phyloP scores from a whole-genome alignment of 2,888 invertebrate genomes.

The Standfussiana lucernea region DNA sequence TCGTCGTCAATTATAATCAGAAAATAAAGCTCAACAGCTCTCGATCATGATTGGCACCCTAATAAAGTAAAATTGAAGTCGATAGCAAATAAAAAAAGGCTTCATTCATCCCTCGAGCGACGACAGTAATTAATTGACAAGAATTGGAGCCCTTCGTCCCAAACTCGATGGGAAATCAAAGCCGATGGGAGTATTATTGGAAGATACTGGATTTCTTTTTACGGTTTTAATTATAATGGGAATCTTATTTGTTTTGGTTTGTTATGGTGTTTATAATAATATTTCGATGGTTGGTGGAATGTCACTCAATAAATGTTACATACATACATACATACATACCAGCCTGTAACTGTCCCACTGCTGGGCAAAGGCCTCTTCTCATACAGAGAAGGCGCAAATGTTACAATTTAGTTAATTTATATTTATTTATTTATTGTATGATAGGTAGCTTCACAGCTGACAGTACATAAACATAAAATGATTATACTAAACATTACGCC shows the following conservation, averaged over 20 bases:
- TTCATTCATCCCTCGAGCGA: slow-evolving; percentile 10
- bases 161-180: slow-evolving; percentile 13
- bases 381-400: too few relatives aligned
- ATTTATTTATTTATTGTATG: too few relatives aligned
- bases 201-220: background rate
- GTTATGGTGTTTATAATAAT: background rate
- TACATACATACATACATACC: too few relatives aligned
- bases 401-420: too few relatives aligned
- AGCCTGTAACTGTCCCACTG: too few relatives aligned
- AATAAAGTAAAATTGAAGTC: slow-evolving; percentile 13
- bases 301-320: too few relatives aligned
- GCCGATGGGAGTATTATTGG: slow-evolving; percentile 1
- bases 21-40: background rate
- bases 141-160: slow-evolving; percentile 20
- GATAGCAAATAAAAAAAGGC: slow-evolving; percentile 21
- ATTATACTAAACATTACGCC: too few relatives aligned
- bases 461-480: too few relatives aligned
- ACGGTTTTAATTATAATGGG: slow-evolving; percentile 18
- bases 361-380: too few relatives aligned
- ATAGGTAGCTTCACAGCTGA: too few relatives aligned
- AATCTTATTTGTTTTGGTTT: background rate
- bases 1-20: background rate
- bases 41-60: background rate
- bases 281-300: background rate
- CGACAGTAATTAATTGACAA: slow-evolving; percentile 44